Percentiles rank a stretch among this genome's conserved stretches.
These are phyloP conservation scores for Pseudomyrmex gracilis DNA, from an alignment of 1,140 invertebrate species.

Conservation along the genomic window DNA sequence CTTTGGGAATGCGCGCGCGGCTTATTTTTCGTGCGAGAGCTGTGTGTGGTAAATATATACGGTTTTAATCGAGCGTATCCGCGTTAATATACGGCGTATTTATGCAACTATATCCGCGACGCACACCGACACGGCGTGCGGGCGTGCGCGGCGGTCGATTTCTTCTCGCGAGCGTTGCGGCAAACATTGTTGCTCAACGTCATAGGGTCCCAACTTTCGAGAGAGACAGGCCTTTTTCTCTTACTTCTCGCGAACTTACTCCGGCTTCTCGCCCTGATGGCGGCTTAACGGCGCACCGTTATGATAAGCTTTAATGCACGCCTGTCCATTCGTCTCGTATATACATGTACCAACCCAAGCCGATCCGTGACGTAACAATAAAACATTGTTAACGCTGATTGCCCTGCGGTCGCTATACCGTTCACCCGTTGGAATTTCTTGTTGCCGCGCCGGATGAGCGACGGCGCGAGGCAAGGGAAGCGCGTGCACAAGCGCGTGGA, in stretches of 20 bases:
- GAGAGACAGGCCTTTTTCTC: constrained; percentile 53
- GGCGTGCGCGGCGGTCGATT: not conserved
- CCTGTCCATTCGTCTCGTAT: constrained; percentile 78
- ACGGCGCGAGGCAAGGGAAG: not conserved
- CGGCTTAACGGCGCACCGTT: constrained; percentile 79
- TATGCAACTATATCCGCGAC: constrained; percentile 17
- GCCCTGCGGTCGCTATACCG: constrained; percentile 78
- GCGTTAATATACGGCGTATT: constrained; percentile 10
- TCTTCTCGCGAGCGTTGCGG: not conserved
- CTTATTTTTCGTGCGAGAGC: constrained; percentile 46
- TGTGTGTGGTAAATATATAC: constrained; percentile 22
- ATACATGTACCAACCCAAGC: constrained; percentile 67
- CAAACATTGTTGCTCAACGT: constrained; percentile 44
- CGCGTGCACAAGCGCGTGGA: constrained; percentile 41
- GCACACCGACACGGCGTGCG: constrained; percentile 3
- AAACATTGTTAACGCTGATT: constrained; percentile 85
- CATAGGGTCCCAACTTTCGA: constrained; percentile 62
- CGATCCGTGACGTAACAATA: constrained; percentile 84
- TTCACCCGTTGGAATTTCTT: constrained; percentile 78
- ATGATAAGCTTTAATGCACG: constrained; percentile 83
- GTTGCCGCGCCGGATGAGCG: constrained; percentile 21
- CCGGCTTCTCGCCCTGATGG: constrained; percentile 62
- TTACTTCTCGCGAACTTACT: constrained; percentile 33
- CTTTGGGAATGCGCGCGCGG: constrained; percentile 36
- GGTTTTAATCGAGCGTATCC: constrained; percentile 47